Percentiles rank a stretch among this genome's conserved stretches.
These are phyloP conservation scores for Oncorhynchus keta DNA, from an alignment of 2,113 vertebrate species.

Conservation along the genomic window DNA sequence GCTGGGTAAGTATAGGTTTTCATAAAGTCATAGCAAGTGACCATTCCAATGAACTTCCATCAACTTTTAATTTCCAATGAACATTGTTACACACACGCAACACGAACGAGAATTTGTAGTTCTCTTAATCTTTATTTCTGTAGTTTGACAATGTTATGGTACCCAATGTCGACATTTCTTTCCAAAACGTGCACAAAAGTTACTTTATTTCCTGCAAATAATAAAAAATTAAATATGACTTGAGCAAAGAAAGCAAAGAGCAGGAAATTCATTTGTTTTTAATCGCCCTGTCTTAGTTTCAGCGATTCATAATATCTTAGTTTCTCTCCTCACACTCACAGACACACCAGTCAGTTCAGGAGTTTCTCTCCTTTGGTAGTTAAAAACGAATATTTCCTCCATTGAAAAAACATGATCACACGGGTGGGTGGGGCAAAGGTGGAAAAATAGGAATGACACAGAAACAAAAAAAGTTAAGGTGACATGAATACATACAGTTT, in stretches of 20 bases:
- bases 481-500: slow-evolving; percentile 49
- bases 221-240: slow-evolving; percentile 73
- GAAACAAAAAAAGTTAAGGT: slow-evolving; percentile 38
- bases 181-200: slow-evolving; percentile 80
- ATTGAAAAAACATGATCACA: slow-evolving; percentile 71
- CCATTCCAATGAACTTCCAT: background rate
- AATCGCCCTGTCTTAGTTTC: slow-evolving; percentile 62
- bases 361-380: slow-evolving; percentile 68
- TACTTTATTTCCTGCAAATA: slow-evolving; percentile 71
- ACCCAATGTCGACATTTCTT: slow-evolving; percentile 77
- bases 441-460: slow-evolving; percentile 66
- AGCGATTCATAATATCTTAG: slow-evolving; percentile 59
- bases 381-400: slow-evolving; percentile 79
- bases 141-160: slow-evolving; percentile 75
- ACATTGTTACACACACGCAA: background rate
- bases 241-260: slow-evolving; percentile 78
- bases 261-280: slow-evolving; percentile 74
- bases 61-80: background rate
- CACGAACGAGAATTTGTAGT: slow-evolving; percentile 48
- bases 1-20: background rate
- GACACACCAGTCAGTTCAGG: slow-evolving; percentile 61
- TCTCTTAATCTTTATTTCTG: slow-evolving; percentile 79
- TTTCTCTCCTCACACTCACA: slow-evolving; percentile 53
- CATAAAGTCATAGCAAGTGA: background rate
- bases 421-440: slow-evolving; percentile 24